Percentiles rank a stretch among this genome's conserved stretches.
These are phyloP conservation scores for Anoncus sp. DNA, from an alignment of 2,888 invertebrate genomes.

Conservation along the genomic window DNA sequence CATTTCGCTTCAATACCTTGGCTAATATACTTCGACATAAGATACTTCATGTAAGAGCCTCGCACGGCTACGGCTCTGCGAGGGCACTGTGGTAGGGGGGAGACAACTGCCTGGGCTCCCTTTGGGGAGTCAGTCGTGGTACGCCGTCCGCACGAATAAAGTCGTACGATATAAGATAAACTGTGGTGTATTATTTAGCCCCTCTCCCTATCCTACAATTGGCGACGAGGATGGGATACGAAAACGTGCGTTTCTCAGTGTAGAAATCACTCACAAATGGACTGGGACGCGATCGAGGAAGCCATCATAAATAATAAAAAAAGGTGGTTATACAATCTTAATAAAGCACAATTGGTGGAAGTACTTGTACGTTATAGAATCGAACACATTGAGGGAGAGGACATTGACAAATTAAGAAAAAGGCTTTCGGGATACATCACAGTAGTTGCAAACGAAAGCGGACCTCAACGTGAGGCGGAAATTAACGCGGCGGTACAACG, in stretches of 20 bases:
- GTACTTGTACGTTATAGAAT: not conserved
- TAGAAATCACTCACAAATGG: not conserved
- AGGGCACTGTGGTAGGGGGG: not conserved
- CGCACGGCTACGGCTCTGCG: no score
- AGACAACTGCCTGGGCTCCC: not conserved
- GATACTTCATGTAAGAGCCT: no score
- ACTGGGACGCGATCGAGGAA: not conserved
- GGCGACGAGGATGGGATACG: conserved; percentile 11
- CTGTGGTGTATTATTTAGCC: not conserved
- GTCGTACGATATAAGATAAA: conserved; percentile 2
- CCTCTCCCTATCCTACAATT: not conserved
- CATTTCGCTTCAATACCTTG: no score
- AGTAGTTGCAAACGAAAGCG: conserved; percentile 13
- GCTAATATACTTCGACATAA: no score
- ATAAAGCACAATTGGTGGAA: not conserved
- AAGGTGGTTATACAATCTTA: conserved; percentile 3
- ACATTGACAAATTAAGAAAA: not conserved
- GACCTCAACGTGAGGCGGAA: conserved; percentile 19
- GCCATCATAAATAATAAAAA: not conserved
- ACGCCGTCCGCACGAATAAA: conserved; percentile 6
- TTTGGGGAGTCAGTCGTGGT: conserved; percentile 1
- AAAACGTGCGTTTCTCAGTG: not conserved
- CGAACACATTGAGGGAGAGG: not conserved
- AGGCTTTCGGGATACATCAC: not conserved
- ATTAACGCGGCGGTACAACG: conserved; percentile 19